Conservation (phyloP, 2,888 invertebrate genomes). For the Andrena flavipes region DNA sequence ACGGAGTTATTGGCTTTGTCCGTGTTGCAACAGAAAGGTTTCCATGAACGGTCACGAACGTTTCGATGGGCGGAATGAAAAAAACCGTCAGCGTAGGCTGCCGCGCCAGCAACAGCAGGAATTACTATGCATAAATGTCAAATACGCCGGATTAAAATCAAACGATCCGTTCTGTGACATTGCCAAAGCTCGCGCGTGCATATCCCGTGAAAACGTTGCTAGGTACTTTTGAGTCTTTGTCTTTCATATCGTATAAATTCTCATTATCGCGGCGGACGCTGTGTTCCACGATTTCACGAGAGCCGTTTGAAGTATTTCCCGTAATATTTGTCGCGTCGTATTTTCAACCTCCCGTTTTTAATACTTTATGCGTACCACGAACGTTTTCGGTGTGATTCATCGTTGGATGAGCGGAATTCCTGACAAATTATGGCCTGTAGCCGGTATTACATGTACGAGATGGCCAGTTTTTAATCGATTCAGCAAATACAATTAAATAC, state of each 20-base stretch:
- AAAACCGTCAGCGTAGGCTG: neutral
- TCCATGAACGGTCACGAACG: constrained; percentile 1
- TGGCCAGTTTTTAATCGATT: neutral
- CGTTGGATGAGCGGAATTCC: neutral
- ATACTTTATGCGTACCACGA: constrained; percentile 43
- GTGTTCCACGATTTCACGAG: constrained; percentile 32
- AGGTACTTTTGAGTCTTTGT: constrained; percentile 18
- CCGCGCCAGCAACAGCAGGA: neutral
- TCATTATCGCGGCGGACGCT: constrained; percentile 43
- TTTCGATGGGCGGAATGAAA: constrained; percentile 5
- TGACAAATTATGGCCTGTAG: constrained; percentile 22
- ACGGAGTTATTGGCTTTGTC: constrained; percentile 21
- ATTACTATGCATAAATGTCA: constrained; percentile 43
- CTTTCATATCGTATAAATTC: constrained; percentile 50
- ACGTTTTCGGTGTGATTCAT: constrained; percentile 22
- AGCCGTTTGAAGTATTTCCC: constrained; percentile 27
- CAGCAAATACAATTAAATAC: neutral
- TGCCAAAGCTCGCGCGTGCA: neutral
- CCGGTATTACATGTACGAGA: neutral
- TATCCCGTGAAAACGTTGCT: constrained; percentile 1
- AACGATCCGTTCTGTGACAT: neutral
- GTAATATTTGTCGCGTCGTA: constrained; percentile 1
- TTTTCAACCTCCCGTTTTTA: constrained; percentile 39
- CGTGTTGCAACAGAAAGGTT: neutral
- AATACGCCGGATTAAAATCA: constrained; percentile 36